These are phyloP conservation scores for Linyphia triangularis DNA, from an alignment of 2,888 invertebrate species.

Conservation along the genomic window DNA sequence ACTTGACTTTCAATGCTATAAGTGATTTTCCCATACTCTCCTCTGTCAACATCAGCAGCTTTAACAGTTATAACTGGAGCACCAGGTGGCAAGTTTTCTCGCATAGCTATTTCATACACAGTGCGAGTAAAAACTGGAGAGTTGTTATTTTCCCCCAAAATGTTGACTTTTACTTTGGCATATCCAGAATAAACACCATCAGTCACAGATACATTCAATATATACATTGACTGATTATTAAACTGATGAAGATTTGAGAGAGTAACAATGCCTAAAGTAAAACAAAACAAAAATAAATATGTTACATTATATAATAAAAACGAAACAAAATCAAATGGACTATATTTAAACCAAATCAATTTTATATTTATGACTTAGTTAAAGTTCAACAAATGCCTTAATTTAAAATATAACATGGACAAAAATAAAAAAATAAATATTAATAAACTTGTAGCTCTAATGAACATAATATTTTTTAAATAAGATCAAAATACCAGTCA, in stretches of 20 bases:
- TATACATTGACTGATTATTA: slow-evolving; percentile 84
- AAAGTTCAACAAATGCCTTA: too few species aligned
- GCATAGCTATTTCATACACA: slow-evolving; percentile 88
- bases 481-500: too few species aligned
- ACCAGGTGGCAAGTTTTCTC: slow-evolving; percentile 89
- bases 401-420: too few species aligned
- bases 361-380: too few species aligned
- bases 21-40: slow-evolving; percentile 84
- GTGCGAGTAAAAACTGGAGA: slow-evolving; percentile 89
- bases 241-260: slow-evolving; percentile 88
- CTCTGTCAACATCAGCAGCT: slow-evolving; percentile 90
- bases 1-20: slow-evolving; percentile 81
- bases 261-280: slow-evolving; percentile 83
- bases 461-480: too few species aligned
- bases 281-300: slow-evolving; percentile 24
- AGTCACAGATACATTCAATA: slow-evolving; percentile 94
- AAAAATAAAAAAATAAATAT: too few species aligned
- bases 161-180: slow-evolving; percentile 82
- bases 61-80: slow-evolving; percentile 85
- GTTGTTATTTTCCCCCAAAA: slow-evolving; percentile 85
- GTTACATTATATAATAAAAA: not conserved
- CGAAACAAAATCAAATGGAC: not conserved
- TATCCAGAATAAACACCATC: slow-evolving; percentile 97
- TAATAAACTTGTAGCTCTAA: too few species aligned
- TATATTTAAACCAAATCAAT: not conserved